phyloP scores from a whole-genome alignment of 2,888 invertebrate species.

The Eupeodes latifasciatus region DNA sequence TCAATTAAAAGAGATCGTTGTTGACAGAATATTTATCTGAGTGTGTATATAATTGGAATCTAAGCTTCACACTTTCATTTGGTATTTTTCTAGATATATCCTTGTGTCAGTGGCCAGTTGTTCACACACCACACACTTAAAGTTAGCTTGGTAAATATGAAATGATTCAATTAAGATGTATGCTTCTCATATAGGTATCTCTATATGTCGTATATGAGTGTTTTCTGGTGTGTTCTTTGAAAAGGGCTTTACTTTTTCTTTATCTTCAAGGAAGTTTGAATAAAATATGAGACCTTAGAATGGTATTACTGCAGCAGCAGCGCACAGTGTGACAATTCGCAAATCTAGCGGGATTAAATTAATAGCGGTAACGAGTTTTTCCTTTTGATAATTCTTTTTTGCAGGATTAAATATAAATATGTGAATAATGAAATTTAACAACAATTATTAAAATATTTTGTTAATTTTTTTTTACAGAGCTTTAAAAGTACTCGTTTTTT shows the following conservation, averaged over 20 bases:
- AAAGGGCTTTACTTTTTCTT: background rate
- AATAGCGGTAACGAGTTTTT: too few species aligned
- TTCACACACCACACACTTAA: slow-evolving; percentile 32
- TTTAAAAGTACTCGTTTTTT: too few species aligned
- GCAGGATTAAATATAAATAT: too few species aligned
- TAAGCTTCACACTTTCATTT: slow-evolving; percentile 29
- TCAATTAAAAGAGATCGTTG: slow-evolving; percentile 31
- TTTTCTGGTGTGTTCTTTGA: background rate
- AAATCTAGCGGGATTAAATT: too few species aligned
- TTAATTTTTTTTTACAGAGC: too few species aligned
- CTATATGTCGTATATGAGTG: background rate
- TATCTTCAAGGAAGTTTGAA: background rate
- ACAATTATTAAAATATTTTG: too few species aligned
- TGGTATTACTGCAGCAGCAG: too few species aligned
- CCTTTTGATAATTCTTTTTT: too few species aligned
- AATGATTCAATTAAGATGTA: slow-evolving; percentile 23
- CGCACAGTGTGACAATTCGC: too few species aligned
- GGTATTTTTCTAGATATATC: background rate
- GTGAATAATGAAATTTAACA: too few species aligned
- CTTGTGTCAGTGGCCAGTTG: slow-evolving; percentile 6
- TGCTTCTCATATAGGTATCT: background rate
- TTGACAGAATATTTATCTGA: slow-evolving; percentile 20
- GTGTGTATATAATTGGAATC: slow-evolving; percentile 23
- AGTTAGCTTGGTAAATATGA: slow-evolving; percentile 17
- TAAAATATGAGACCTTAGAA: too few species aligned